Evolutionary conservation across 2,888 invertebrate genomes (phyloP).

Genomic region (Hirtodrosophila cameraria): DNA sequence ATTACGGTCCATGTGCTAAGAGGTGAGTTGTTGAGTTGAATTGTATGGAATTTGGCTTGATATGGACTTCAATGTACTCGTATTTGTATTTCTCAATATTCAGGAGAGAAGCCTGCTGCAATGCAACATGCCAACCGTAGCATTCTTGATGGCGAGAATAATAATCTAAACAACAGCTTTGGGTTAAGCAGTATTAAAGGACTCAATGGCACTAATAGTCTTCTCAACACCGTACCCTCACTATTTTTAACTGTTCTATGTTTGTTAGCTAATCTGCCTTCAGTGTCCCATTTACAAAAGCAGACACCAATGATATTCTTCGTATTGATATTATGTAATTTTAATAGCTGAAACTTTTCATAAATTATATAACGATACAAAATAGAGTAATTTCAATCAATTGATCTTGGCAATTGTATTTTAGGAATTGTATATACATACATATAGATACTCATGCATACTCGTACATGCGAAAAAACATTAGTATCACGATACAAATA

Average conservation of each 20-base stretch:
- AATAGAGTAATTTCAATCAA: slow-evolving; percentile 51
- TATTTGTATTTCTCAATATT: not conserved
- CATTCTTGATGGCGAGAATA: slow-evolving; percentile 79
- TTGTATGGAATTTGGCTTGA: not conserved
- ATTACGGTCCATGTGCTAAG: slow-evolving; percentile 90
- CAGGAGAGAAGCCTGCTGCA: slow-evolving; percentile 84
- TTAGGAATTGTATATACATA: slow-evolving; percentile 64
- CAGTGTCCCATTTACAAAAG: slow-evolving; percentile 30
- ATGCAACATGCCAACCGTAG: slow-evolving; percentile 84
- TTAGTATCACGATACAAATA: slow-evolving; percentile 50
- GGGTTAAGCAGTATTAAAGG: slow-evolving; percentile 62
- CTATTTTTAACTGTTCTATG: slow-evolving; percentile 47
- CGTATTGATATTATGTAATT: slow-evolving; percentile 37
- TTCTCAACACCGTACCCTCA: slow-evolving; percentile 28
- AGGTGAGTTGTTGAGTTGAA: slow-evolving; percentile 84
- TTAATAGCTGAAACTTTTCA: slow-evolving; percentile 64
- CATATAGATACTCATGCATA: slow-evolving; percentile 30
- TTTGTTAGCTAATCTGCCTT: slow-evolving; percentile 42
- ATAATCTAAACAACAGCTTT: slow-evolving; percentile 65
- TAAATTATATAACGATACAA: slow-evolving; percentile 8
- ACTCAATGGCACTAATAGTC: slow-evolving; percentile 51
- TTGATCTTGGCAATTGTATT: slow-evolving; percentile 46
- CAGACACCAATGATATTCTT: slow-evolving; percentile 44
- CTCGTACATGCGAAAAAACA: slow-evolving; percentile 38
- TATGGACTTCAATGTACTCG: too few relatives aligned